These are phyloP conservation scores for Calliphora vomitoria DNA, from an alignment of 2,888 invertebrate genomes.

Conservation along the genomic window DNA sequence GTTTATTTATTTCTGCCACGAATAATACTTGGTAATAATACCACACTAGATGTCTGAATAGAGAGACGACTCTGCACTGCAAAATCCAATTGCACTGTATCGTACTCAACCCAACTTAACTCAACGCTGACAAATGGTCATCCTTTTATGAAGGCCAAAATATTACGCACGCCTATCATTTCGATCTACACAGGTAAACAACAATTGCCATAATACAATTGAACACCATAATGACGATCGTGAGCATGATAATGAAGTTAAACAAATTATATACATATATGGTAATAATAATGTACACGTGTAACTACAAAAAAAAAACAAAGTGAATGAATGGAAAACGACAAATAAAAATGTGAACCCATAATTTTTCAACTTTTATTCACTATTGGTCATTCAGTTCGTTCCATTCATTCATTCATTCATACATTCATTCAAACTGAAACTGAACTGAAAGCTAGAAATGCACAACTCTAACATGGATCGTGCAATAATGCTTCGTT, in stretches of 20 bases:
- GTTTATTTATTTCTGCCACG: constrained; percentile 33
- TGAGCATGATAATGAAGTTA: not conserved
- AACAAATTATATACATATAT: constrained; percentile 2
- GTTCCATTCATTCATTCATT: constrained; percentile 23
- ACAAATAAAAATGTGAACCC: constrained; percentile 68
- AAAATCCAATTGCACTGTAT: constrained; percentile 10
- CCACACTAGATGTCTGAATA: constrained; percentile 51
- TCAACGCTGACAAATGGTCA: constrained; percentile 70
- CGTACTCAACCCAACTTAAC: constrained; percentile 19
- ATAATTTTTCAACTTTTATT: constrained; percentile 71
- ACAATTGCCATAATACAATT: constrained; percentile 60
- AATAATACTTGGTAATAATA: constrained; percentile 39
- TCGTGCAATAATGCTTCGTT: constrained; percentile 75
- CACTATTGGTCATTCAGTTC: constrained; percentile 51
- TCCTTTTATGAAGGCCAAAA: constrained; percentile 72
- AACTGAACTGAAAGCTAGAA: constrained; percentile 47
- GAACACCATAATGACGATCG: constrained; percentile 33
- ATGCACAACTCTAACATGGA: constrained; percentile 67
- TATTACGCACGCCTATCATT: constrained; percentile 68
- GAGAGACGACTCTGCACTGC: constrained; percentile 24
- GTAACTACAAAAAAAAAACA: constrained; percentile 45
- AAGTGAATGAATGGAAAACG: constrained; percentile 52
- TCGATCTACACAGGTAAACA: constrained; percentile 71
- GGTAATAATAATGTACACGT: constrained; percentile 50
- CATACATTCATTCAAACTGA: constrained; percentile 35